phyloP scores from a whole-genome alignment of 2,113 vertebrate genomes.

The Polypterus senegalus region DNA sequence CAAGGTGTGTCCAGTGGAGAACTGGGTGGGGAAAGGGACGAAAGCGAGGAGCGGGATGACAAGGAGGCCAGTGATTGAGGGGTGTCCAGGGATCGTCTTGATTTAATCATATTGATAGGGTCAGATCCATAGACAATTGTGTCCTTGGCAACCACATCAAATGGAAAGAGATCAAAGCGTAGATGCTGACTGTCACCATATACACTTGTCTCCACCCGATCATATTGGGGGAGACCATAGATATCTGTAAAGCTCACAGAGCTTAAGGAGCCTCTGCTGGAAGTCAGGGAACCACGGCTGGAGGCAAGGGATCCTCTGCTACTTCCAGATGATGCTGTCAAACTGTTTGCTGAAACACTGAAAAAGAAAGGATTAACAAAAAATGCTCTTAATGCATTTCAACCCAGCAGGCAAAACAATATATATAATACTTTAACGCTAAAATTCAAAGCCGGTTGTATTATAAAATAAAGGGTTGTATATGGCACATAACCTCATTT shows the following conservation, averaged over 20 bases:
- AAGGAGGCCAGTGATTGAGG: constrained; percentile 85
- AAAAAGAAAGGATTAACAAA: constrained; percentile 12
- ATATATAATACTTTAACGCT: no score
- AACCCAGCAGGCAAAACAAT: no score
- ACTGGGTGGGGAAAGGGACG: constrained; percentile 85
- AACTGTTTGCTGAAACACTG: constrained; percentile 85
- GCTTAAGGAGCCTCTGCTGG: constrained; percentile 89
- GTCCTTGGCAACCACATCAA: constrained; percentile 59
- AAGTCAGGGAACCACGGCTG: constrained; percentile 81
- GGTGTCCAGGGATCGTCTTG: constrained; percentile 74
- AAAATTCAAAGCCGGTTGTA: no score
- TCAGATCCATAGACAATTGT: constrained; percentile 40
- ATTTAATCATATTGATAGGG: constrained; percentile 47
- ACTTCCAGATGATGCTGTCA: constrained; percentile 90
- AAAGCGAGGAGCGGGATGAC: constrained; percentile 87
- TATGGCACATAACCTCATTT: no score
- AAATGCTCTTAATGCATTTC: no score
- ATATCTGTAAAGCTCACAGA: constrained; percentile 95
- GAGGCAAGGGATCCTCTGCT: constrained; percentile 88
- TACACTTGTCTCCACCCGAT: constrained; percentile 52
- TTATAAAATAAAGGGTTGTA: no score
- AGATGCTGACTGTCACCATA: constrained; percentile 60
- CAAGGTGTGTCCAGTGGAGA: constrained; percentile 89
- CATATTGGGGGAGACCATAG: constrained; percentile 85
- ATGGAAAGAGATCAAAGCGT: constrained; percentile 69